phyloP scores from a whole-genome alignment of 2,888 invertebrate genomes.

The Sclerodermus sp. region DNA sequence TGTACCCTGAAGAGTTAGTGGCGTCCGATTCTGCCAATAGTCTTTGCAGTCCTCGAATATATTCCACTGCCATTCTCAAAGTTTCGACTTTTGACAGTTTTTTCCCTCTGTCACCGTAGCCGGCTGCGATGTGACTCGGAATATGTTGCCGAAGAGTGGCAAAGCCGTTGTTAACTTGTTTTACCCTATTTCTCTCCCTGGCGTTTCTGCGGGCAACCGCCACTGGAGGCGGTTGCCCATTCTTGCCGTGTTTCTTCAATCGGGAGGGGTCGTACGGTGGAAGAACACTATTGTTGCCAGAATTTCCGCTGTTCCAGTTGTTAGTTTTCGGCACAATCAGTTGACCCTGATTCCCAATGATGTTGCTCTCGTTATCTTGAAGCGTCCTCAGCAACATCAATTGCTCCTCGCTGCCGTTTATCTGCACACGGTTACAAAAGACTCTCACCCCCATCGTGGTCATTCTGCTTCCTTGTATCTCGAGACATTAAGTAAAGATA shows the following conservation, averaged over 20 bases:
- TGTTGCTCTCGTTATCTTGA: conserved; percentile 53
- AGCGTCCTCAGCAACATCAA: conserved; percentile 51
- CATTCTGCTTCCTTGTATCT: conserved; percentile 30
- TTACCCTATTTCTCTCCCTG: conserved; percentile 88
- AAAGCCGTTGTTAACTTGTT: conserved; percentile 90
- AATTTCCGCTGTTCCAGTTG: conserved; percentile 11
- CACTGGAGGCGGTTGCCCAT: conserved; percentile 70
- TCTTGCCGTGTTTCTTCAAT: conserved; percentile 54
- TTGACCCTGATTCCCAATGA: conserved; percentile 44
- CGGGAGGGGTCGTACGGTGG: conserved; percentile 60
- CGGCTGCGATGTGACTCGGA: conserved; percentile 78
- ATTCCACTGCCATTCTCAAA: conserved; percentile 86
- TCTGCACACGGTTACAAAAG: conserved; percentile 47
- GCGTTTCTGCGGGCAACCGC: conserved; percentile 89
- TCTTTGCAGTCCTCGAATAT: conserved; percentile 79
- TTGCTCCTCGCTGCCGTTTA: conserved; percentile 49
- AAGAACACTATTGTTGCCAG: conserved; percentile 22
- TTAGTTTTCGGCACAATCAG: conserved; percentile 36
- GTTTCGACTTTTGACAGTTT: conserved; percentile 89
- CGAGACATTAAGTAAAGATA: not conserved
- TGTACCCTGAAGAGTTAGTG: too few species aligned
- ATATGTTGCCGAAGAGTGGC: conserved; percentile 85
- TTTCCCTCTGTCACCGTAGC: conserved; percentile 69
- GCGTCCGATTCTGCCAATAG: conserved; percentile 69
- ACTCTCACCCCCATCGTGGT: conserved; percentile 54